A percentile compares a stretch with the other conserved stretches of the same genome.
phyloP scores from a whole-genome alignment of 2,888 invertebrate genomes.

The Phyllotreta cruciferae region DNA sequence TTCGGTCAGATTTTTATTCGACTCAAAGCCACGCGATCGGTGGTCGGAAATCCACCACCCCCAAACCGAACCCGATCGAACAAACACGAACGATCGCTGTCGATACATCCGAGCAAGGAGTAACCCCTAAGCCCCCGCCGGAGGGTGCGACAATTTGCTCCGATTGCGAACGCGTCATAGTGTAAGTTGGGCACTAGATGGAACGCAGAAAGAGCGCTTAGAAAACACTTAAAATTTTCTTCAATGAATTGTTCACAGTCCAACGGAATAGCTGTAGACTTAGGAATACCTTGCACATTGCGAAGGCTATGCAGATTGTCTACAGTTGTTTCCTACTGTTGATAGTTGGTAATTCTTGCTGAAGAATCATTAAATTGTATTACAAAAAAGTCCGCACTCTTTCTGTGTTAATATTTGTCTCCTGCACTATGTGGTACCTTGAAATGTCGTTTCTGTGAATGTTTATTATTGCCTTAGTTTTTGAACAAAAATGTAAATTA shows the following conservation, averaged over 20 bases:
- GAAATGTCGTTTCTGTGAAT: slow-evolving; percentile 26
- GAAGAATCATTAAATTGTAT: too few relatives aligned
- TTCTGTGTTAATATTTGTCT: slow-evolving; percentile 9
- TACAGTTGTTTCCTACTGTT: too few relatives aligned
- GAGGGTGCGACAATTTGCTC: slow-evolving; percentile 74
- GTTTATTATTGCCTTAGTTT: slow-evolving; percentile 16
- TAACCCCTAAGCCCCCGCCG: slow-evolving; percentile 53
- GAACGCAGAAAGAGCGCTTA: slow-evolving; percentile 37
- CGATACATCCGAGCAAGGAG: slow-evolving; percentile 48
- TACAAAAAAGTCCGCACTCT: too few relatives aligned
- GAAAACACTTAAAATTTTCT: too few relatives aligned
- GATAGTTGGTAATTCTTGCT: too few relatives aligned
- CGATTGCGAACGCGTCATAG: slow-evolving; percentile 86
- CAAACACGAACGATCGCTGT: slow-evolving; percentile 50
- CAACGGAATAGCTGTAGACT: slow-evolving; percentile 25
- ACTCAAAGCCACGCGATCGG: slow-evolving; percentile 80
- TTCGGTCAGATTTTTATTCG: slow-evolving; percentile 71
- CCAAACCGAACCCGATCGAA: slow-evolving; percentile 54
- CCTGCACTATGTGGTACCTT: slow-evolving; percentile 16
- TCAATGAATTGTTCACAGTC: slow-evolving; percentile 39
- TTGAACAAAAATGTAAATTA: background rate
- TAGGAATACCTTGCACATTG: slow-evolving; percentile 19
- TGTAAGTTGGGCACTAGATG: slow-evolving; percentile 72
- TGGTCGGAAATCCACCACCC: slow-evolving; percentile 66
- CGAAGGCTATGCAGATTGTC: background rate